Evolutionary conservation across 2,888 invertebrate species (phyloP).

Genomic region (Eupithecia pulchellata): DNA sequence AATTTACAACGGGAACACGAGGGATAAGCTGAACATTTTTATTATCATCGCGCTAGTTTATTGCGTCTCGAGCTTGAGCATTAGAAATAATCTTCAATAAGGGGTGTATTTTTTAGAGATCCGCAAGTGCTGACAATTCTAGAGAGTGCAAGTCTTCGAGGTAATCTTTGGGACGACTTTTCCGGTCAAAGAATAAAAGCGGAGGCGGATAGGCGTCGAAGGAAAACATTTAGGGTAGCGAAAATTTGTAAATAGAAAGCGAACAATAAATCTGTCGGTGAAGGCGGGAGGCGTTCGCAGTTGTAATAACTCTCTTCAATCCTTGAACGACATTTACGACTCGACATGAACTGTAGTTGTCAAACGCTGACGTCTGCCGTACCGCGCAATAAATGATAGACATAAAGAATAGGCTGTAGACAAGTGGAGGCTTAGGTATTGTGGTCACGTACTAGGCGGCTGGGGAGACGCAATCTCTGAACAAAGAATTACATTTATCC

Average conservation of each 20-base stretch:
- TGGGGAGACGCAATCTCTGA: constrained; percentile 80
- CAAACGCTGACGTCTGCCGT: constrained; percentile 80
- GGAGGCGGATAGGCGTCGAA: constrained; percentile 46
- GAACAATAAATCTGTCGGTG: constrained; percentile 72
- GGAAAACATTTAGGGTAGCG: constrained; percentile 56
- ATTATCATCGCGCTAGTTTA: constrained; percentile 81
- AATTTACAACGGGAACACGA: constrained; percentile 75
- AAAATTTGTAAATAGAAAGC: constrained; percentile 66
- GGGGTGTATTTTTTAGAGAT: constrained; percentile 65
- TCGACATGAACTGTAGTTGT: constrained; percentile 82
- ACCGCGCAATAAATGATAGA: constrained; percentile 82
- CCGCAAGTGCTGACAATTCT: constrained; percentile 53
- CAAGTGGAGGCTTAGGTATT: constrained; percentile 70
- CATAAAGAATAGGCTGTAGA: constrained; percentile 73
- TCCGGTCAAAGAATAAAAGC: constrained; percentile 44
- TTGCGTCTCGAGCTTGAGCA: constrained; percentile 76
- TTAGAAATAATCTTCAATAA: constrained; percentile 77
- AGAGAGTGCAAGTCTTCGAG: constrained; percentile 50
- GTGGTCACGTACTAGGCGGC: constrained; percentile 77
- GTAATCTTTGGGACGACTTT: constrained; percentile 52
- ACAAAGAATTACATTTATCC: constrained; percentile 82
- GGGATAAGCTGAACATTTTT: constrained; percentile 80
- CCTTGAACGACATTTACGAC: constrained; percentile 72
- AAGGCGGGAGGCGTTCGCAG: constrained; percentile 68
- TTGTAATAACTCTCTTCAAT: constrained; percentile 81